phyloP scores from a whole-genome alignment of 1,140 invertebrate genomes.

The Pristionchus pacificus region DNA sequence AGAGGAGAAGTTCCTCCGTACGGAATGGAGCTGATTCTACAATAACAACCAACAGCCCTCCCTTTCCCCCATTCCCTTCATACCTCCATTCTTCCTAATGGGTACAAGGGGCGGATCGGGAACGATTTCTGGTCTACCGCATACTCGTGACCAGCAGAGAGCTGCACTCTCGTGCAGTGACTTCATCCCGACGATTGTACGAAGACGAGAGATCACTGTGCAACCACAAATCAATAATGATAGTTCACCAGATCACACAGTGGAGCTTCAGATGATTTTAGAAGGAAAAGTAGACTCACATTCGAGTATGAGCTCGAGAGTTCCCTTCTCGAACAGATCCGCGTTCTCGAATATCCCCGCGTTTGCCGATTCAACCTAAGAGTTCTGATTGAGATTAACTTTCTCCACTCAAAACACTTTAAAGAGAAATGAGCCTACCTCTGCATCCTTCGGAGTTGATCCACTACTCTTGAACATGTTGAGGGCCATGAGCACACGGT shows the following conservation, averaged over 20 bases:
- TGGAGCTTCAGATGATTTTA: too few relatives aligned
- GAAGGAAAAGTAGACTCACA: not conserved
- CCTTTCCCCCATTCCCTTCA: not conserved
- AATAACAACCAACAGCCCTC: not conserved
- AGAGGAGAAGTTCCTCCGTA: not conserved
- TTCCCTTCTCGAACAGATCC: not conserved
- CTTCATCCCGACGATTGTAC: slow-evolving; percentile 17
- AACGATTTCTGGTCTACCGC: slow-evolving; percentile 5
- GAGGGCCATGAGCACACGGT: slow-evolving; percentile 10
- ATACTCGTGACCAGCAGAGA: not conserved
- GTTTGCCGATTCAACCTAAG: too few relatives aligned
- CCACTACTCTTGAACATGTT: slow-evolving; percentile 8
- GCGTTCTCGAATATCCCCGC: too few relatives aligned
- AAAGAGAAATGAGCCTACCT: too few relatives aligned
- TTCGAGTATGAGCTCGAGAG: not conserved
- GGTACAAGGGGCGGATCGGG: not conserved
- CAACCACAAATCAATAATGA: too few relatives aligned
- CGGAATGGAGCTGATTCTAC: not conserved
- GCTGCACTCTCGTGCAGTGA: slow-evolving; percentile 4
- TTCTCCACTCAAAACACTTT: too few relatives aligned
- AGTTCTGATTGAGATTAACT: too few relatives aligned
- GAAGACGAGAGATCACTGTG: slow-evolving; percentile 2
- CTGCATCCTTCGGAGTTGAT: not conserved
- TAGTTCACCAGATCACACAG: too few relatives aligned
- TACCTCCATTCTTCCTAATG: not conserved